Evolutionary conservation across 2,797 vertebrate species (phyloP).

Genomic region (Alfaro cultratus): DNA sequence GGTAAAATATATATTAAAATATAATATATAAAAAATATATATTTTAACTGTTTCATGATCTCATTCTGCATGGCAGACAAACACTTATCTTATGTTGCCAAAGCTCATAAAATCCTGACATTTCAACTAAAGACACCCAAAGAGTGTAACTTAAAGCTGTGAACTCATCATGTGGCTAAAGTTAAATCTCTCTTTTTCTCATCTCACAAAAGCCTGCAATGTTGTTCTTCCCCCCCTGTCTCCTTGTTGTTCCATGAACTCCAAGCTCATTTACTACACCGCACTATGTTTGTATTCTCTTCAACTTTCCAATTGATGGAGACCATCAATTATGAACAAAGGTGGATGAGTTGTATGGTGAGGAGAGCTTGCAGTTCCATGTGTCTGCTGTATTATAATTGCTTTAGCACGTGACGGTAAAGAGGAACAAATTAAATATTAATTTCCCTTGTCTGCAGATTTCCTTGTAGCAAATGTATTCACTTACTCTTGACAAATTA

Average conservation of each 20-base stretch:
- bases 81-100: conserved; percentile 35
- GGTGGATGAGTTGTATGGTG: conserved; percentile 17
- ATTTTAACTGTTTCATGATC: conserved; percentile 48
- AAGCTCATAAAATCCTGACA: conserved; percentile 46
- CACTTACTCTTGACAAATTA: background rate
- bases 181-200: conserved; percentile 36
- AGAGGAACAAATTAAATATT: conserved; percentile 15
- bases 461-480: background rate
- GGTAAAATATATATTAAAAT: conserved; percentile 33
- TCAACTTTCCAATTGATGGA: conserved; percentile 30
- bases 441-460: background rate
- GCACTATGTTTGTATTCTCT: conserved; percentile 22
- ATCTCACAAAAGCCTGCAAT: conserved; percentile 29
- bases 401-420: conserved; percentile 12
- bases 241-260: conserved; percentile 13
- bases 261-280: conserved; percentile 18
- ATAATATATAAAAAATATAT: conserved; percentile 18
- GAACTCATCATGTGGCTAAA: conserved; percentile 29
- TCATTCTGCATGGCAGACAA: conserved; percentile 22
- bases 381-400: conserved; percentile 36
- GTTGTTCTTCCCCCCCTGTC: background rate
- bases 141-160: conserved; percentile 29
- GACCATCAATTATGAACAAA: conserved; percentile 61
- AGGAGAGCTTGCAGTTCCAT: conserved; percentile 34
- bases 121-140: conserved; percentile 42